A percentile compares a stretch with the other conserved stretches of the same genome.
These are phyloP conservation scores for Taeniopygia guttata DNA, from an alignment of 2,797 vertebrate species.

Conservation along the genomic window DNA sequence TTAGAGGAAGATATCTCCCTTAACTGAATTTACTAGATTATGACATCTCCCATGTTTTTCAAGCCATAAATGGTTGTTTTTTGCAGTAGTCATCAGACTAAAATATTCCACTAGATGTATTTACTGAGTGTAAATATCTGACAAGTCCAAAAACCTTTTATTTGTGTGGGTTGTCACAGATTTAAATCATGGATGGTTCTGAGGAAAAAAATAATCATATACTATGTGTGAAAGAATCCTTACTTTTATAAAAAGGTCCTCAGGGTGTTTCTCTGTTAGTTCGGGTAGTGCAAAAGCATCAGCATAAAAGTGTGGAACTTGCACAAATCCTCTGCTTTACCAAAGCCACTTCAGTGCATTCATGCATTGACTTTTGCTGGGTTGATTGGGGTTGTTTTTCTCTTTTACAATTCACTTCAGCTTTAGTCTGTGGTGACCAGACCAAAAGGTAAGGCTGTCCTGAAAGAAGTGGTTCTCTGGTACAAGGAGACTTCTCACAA, in stretches of 20 bases:
- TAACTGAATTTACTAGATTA: neutral
- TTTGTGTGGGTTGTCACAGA: neutral
- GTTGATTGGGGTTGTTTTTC: rapidly evolving
- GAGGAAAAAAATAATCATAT: neutral
- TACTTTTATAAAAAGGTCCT: neutral
- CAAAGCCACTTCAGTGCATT: neutral
- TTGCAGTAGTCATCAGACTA: neutral
- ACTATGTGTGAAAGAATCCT: neutral
- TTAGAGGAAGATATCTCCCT: neutral
- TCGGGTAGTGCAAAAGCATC: neutral
- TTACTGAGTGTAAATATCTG: neutral
- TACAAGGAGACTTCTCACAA: neutral
- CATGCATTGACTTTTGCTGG: neutral
- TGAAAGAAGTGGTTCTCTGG: neutral
- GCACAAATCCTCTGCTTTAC: neutral
- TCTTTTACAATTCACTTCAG: neutral
- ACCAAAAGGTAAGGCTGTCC: neutral
- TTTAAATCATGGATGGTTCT: neutral
- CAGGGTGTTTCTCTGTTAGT: neutral
- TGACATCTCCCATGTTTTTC: neutral
- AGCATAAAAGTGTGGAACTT: neutral
- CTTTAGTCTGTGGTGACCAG: neutral
- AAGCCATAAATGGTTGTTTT: neutral
- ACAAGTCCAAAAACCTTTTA: neutral
- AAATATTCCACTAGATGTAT: neutral